A percentile compares a stretch with the other conserved stretches of the same genome.
phyloP scores from a whole-genome alignment of 2,797 vertebrate species.

The Emydoidea blandingii region DNA sequence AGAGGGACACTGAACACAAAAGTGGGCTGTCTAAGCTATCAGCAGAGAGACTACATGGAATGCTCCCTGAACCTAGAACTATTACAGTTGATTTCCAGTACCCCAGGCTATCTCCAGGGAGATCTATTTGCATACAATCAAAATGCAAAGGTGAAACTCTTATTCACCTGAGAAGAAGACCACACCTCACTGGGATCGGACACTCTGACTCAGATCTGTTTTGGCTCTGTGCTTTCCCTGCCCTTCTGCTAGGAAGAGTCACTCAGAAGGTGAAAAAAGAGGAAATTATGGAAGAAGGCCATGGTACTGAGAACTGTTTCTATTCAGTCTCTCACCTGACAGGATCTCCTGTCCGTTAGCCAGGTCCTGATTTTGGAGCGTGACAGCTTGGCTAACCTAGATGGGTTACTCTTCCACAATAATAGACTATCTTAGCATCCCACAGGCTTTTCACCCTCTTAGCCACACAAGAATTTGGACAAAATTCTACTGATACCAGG shows the following conservation, averaged over 20 bases:
- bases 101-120: not conserved
- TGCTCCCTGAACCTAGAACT: too few species aligned
- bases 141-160: not conserved
- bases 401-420: too few species aligned
- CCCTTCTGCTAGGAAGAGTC: not conserved
- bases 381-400: too few species aligned
- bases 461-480: too few species aligned
- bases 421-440: not conserved
- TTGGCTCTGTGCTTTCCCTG: not conserved
- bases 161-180: not conserved
- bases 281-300: fast-evolving
- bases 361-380: too few species aligned
- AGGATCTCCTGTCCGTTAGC: not conserved
- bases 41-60: too few species aligned
- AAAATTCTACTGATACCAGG: too few species aligned
- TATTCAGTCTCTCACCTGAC: not conserved
- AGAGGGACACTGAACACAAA: too few species aligned
- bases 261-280: not conserved
- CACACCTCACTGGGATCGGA: not conserved
- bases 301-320: not conserved
- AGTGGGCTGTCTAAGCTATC: too few species aligned
- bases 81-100: not conserved
- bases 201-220: too few species aligned
- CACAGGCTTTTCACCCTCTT: too few species aligned
- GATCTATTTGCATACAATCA: too few species aligned